Percentiles rank a stretch among this genome's conserved stretches.
Conservation (phyloP, 2,888 invertebrate genomes). For the Entomobrya multifasciata region DNA sequence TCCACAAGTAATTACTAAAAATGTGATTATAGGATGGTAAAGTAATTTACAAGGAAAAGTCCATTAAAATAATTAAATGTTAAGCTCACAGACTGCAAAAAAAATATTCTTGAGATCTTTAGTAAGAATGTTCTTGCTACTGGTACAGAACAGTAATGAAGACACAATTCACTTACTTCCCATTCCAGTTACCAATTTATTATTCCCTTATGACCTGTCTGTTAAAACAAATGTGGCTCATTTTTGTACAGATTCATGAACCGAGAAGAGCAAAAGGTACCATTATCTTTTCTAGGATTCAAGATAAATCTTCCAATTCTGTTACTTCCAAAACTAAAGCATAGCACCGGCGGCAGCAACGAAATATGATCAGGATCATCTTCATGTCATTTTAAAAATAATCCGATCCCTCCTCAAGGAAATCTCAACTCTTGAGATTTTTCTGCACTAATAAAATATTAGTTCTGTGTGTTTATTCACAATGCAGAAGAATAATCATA, state of each 20-base stretch:
- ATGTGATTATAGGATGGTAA: no score
- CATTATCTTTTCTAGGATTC: no score
- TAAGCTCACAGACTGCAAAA: not conserved
- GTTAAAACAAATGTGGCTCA: conserved; percentile 39
- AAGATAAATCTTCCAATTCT: not conserved
- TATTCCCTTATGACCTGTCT: no score
- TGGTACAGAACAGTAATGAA: not conserved
- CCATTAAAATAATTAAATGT: not conserved
- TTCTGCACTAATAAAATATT: not conserved
- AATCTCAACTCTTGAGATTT: conserved; percentile 9
- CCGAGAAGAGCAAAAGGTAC: no score
- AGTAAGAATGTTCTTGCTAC: no score
- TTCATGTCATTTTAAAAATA: not conserved
- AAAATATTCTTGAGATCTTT: not conserved
- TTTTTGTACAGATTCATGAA: no score
- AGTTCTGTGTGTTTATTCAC: conserved; percentile 4
- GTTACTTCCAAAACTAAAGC: not conserved
- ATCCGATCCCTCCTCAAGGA: not conserved
- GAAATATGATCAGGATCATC: not conserved
- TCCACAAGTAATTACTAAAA: no score
- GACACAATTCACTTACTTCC: conserved; percentile 15
- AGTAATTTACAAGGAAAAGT: not conserved
- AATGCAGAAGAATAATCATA: conserved; percentile 10
- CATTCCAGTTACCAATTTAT: no score
- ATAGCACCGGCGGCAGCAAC: not conserved